Conservation (phyloP, 2,888 invertebrate species). For the Polydrusus cervinus region DNA sequence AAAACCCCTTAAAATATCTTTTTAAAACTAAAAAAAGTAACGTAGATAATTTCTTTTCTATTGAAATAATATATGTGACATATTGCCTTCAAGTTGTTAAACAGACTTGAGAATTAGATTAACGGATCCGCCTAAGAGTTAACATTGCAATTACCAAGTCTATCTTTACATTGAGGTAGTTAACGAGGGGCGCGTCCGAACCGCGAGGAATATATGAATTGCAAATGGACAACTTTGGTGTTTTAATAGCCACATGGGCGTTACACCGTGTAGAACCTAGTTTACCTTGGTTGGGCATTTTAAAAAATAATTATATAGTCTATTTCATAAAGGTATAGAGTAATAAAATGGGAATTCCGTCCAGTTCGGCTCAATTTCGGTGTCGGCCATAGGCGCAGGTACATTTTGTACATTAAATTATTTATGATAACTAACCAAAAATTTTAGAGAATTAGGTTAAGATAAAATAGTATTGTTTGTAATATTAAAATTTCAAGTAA, state of each 20-base stretch:
- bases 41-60: not conserved
- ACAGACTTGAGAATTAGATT: slow-evolving; percentile 4
- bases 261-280: not conserved
- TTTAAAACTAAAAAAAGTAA: too few species aligned
- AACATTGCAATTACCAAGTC: slow-evolving; percentile 13
- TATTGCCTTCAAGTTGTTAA: slow-evolving; percentile 2
- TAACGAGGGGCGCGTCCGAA: slow-evolving; percentile 14
- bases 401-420: too few species aligned
- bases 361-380: too few species aligned
- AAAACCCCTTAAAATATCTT: too few species aligned
- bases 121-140: slow-evolving; percentile 3
- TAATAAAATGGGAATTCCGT: too few species aligned
- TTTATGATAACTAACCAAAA: too few species aligned
- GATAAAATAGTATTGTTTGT: too few species aligned
- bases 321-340: too few species aligned
- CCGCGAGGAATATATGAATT: not conserved
- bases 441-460: too few species aligned
- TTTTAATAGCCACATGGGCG: slow-evolving; percentile 13
- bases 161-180: slow-evolving; percentile 14
- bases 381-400: too few species aligned
- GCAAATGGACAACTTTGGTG: slow-evolving; percentile 11
- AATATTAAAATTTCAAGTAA: too few species aligned
- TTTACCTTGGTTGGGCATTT: slow-evolving; percentile 1
- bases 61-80: not conserved
- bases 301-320: too few species aligned